Conservation (phyloP, 2,888 invertebrate species). For the Caenorhabditis sp. region DNA sequence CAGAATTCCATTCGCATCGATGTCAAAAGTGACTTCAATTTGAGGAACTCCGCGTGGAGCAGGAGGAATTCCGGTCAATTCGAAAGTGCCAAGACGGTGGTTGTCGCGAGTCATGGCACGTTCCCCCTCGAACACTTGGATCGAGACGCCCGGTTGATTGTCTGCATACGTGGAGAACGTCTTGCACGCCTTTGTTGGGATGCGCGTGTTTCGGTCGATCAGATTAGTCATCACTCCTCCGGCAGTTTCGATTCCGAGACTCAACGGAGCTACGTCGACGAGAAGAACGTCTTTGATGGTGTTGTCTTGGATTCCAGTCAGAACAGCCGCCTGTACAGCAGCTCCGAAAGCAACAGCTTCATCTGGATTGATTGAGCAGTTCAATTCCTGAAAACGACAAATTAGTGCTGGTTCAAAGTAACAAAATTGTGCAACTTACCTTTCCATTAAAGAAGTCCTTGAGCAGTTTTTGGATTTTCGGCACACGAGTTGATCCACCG, state of each 20-base stretch:
- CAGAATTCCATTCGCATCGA: constrained; percentile 79
- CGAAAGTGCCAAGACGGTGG: constrained; percentile 78
- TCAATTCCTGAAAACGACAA: constrained; percentile 83
- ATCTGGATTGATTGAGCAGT: constrained; percentile 94
- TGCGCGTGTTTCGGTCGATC: constrained; percentile 84
- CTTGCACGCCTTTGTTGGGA: constrained; percentile 79
- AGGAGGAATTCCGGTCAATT: constrained; percentile 80
- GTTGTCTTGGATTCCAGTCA: constrained; percentile 57
- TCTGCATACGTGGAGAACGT: constrained; percentile 91
- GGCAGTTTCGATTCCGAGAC: constrained; percentile 91
- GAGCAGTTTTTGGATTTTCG: constrained; percentile 95
- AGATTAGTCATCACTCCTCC: constrained; percentile 94
- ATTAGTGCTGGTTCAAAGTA: background rate
- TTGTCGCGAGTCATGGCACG: constrained; percentile 81
- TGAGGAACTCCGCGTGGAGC: constrained; percentile 79
- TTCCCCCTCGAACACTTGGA: constrained; percentile 85
- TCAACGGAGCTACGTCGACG: constrained; percentile 93
- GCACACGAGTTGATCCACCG: constrained; percentile 96
- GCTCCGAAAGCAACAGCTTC: constrained; percentile 97
- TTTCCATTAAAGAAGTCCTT: constrained; percentile 90
- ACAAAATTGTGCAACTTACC: constrained; percentile 58
- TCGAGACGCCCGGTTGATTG: constrained; percentile 91
- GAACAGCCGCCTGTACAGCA: constrained; percentile 64
- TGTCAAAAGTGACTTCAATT: constrained; percentile 82
- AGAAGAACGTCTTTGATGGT: constrained; percentile 81